A percentile compares a stretch with the other conserved stretches of the same genome.
These are phyloP conservation scores for Xylota sylvarum DNA, from an alignment of 2,888 invertebrate species.

Conservation along the genomic window DNA sequence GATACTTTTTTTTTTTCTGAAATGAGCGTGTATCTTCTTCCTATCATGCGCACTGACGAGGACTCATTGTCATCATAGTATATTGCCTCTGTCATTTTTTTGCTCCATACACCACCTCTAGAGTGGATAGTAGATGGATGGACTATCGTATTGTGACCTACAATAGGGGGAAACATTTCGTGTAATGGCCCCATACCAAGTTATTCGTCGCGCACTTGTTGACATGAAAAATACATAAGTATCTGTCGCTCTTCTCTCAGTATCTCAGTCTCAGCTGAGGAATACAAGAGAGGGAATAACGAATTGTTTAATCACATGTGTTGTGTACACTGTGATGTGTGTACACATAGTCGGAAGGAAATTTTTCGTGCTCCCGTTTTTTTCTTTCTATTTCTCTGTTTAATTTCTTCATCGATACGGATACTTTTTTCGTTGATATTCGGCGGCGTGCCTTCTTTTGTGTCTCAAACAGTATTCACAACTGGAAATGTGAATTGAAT, in stretches of 20 bases:
- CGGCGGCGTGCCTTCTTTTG: conserved; percentile 7
- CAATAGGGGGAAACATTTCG: conserved; percentile 56
- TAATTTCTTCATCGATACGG: conserved; percentile 18
- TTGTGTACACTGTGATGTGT: conserved; percentile 19
- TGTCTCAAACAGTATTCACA: conserved; percentile 15
- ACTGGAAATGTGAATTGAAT: conserved; percentile 1
- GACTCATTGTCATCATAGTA: conserved; percentile 46
- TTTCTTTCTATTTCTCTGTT: background rate
- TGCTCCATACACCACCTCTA: conserved; percentile 1
- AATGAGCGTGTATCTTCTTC: conserved; percentile 65
- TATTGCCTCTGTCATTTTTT: conserved; percentile 34
- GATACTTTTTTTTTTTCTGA: conserved; percentile 21
- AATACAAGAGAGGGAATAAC: conserved; percentile 9
- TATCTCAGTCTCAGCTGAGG: background rate
- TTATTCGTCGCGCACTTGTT: conserved; percentile 67
- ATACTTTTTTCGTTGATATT: conserved; percentile 26
- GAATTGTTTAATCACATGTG: conserved; percentile 70
- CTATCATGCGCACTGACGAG: conserved; percentile 71
- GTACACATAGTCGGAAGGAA: conserved; percentile 43
- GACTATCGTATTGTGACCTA: conserved; percentile 62
- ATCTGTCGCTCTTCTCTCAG: conserved; percentile 47
- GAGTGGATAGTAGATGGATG: conserved; percentile 16
- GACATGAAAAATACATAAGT: conserved; percentile 55
- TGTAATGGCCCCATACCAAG: conserved; percentile 30
- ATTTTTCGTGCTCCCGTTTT: conserved; percentile 48